These are phyloP conservation scores for Porphyrio hochstetteri DNA, from an alignment of 2,113 vertebrate species.

Conservation along the genomic window DNA sequence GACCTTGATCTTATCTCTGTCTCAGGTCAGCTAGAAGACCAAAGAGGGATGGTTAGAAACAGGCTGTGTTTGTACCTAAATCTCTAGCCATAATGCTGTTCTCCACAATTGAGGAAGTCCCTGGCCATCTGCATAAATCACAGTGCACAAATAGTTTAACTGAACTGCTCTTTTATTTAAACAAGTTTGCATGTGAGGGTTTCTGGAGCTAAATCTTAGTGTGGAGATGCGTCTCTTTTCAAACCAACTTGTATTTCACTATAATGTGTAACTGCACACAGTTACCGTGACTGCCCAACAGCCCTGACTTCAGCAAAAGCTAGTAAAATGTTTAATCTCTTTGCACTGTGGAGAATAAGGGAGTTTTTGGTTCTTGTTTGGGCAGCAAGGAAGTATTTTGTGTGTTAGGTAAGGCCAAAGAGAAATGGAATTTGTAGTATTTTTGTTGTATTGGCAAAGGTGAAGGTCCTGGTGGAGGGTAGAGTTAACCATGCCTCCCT, in stretches of 20 bases:
- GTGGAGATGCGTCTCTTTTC: not conserved
- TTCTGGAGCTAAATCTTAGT: not conserved
- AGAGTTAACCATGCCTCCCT: not conserved
- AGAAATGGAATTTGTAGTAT: not conserved
- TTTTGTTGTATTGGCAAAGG: not conserved
- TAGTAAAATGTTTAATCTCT: not conserved
- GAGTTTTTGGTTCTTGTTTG: not conserved
- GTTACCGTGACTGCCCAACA: not conserved
- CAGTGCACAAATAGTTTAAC: accelerated
- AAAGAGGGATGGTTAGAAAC: not conserved
- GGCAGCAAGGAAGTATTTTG: not conserved
- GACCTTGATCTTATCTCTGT: not conserved
- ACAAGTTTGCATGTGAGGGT: not conserved
- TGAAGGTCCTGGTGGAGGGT: not conserved
- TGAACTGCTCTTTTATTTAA: not conserved
- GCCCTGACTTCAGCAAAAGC: not conserved
- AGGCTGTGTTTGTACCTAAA: not conserved
- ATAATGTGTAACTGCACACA: not conserved
- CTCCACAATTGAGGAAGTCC: not conserved
- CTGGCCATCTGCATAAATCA: not conserved
- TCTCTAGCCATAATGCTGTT: not conserved
- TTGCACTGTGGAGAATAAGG: not conserved
- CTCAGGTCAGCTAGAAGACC: not conserved
- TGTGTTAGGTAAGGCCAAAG: not conserved
- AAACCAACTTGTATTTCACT: not conserved